Evolutionary conservation across 2,113 vertebrate species (phyloP).

Genomic region (Trichomycterus rosablanca): DNA sequence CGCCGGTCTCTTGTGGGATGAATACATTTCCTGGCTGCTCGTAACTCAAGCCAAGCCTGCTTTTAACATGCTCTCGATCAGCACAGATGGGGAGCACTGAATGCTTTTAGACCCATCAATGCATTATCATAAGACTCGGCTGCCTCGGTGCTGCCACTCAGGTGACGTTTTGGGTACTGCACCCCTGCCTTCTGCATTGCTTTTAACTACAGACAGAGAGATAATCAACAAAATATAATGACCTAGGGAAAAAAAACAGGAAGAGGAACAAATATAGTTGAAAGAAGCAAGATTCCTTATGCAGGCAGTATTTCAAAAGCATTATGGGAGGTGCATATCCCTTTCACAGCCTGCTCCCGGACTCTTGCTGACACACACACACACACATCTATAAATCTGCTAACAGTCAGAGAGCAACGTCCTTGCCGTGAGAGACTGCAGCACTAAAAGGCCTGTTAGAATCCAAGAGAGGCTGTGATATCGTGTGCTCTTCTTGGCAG

Average conservation of each 20-base stretch:
- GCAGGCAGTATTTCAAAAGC: not conserved
- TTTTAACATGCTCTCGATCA: conserved; percentile 43
- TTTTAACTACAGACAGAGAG: not conserved
- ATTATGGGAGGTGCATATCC: not conserved
- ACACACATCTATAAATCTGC: conserved; percentile 26
- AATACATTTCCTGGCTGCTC: conserved; percentile 49
- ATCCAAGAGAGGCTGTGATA: conserved; percentile 32
- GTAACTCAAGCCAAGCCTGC: conserved; percentile 48
- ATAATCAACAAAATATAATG: not conserved
- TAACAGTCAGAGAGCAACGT: conserved; percentile 37
- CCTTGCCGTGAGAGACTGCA: conserved; percentile 44
- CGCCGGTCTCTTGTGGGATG: conserved; percentile 44
- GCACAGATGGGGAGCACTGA: conserved; percentile 32
- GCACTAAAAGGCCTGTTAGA: conserved; percentile 40
- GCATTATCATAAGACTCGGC: conserved; percentile 27
- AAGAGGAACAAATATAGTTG: not conserved
- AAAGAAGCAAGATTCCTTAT: not conserved
- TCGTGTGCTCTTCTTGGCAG: conserved; percentile 35
- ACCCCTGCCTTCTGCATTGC: conserved; percentile 2
- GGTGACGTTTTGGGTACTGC: conserved; percentile 27
- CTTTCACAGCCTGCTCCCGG: conserved; percentile 17
- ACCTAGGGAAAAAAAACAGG: conserved; percentile 1
- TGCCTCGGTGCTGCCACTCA: conserved; percentile 32
- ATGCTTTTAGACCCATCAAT: conserved; percentile 47
- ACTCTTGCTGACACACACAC: not conserved